These are phyloP conservation scores for Osmerus mordax DNA, from an alignment of 2,113 vertebrate genomes.

Conservation along the genomic window DNA sequence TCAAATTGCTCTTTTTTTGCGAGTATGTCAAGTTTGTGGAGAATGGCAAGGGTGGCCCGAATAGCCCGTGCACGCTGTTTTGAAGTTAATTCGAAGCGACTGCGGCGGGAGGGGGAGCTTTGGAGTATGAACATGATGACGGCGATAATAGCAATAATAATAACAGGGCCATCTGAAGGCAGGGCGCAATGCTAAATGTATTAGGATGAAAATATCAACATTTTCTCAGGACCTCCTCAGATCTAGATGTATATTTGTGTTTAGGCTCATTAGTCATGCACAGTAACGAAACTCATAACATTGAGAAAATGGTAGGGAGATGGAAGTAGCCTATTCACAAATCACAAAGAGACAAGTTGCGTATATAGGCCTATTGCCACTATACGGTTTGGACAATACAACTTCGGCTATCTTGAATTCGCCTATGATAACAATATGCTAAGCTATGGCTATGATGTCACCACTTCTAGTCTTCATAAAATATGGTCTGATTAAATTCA, in stretches of 20 bases:
- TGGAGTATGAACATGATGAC: conserved; percentile 49
- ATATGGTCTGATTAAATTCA: too few relatives aligned
- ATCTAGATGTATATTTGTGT: neutral
- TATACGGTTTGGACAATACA: too few relatives aligned
- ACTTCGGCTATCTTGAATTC: too few relatives aligned
- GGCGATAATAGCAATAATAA: conserved; percentile 55
- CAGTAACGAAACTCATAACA: too few relatives aligned
- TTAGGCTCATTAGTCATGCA: too few relatives aligned
- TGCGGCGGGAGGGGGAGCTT: conserved; percentile 52
- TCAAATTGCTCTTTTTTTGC: conserved; percentile 1
- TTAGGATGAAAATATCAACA: conserved; percentile 29
- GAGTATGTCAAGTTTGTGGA: conserved; percentile 1
- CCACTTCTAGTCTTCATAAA: too few relatives aligned
- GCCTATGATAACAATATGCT: too few relatives aligned
- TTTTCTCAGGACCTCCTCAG: conserved; percentile 8
- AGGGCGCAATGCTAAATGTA: conserved; percentile 34
- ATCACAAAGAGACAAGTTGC: neutral
- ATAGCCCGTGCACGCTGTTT: conserved; percentile 18
- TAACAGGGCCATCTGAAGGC: conserved; percentile 36
- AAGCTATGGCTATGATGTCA: too few relatives aligned
- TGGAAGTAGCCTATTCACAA: too few relatives aligned
- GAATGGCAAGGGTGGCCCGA: conserved; percentile 4
- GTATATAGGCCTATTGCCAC: too few relatives aligned
- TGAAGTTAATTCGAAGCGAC: conserved; percentile 65
- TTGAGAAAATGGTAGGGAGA: too few relatives aligned